Evolutionary conservation across 2,888 invertebrate species (phyloP), one percentile per base, ranked within the genome.

Genomic region (Andrena chrysosceles): DNA sequence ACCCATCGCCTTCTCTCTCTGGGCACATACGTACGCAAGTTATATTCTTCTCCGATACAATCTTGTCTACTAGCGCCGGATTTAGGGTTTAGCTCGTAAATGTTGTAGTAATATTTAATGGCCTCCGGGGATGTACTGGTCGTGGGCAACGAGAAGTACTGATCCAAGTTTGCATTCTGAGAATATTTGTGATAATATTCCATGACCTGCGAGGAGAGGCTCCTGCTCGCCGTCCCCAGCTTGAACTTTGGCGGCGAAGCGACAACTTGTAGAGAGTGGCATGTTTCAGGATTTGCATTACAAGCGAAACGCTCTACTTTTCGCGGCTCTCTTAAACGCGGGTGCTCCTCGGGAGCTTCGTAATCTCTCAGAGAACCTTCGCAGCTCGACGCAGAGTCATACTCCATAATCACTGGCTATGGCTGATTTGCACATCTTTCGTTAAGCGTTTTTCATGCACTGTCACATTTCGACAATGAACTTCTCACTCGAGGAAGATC

Each of bases 151-250:
- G 93, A 95, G 93, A 97, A 96, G 92, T 96, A 97, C 89, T 96
- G 96, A 77, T 96, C 96, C 87, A 97, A 94, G 91, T 96, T 96
- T 48, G 96, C 94, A 89, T 95, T 96, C 86, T 95, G 95, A 1
- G 96, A 96, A 93, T 96, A 96, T 91, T 96, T 96, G 89, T 95
- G 95, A 91, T 96, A 97, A 92, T 97, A 97, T 90, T 97, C 96
- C 88, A 96, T 93, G 35, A 93, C 93, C 88, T 93, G 93, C 0
- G 91, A 85, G 0, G 93, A 93, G 0, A 93, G 87, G 10, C 89
- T 89, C 77, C 73, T 90, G 76, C 84, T 88, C 8, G 87, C 81
- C 13, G 77, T 49, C 7, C 70, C 74, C 64, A 74, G 7, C 13
- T 69, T 70, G 62, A 83, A 29, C 16, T 69, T 83, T 13, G 79